Evolutionary conservation across 2,113 vertebrate genomes (phyloP), one percentile per base, ranked within the genome.

Genomic region (Hymenochirus boettgeri): DNA sequence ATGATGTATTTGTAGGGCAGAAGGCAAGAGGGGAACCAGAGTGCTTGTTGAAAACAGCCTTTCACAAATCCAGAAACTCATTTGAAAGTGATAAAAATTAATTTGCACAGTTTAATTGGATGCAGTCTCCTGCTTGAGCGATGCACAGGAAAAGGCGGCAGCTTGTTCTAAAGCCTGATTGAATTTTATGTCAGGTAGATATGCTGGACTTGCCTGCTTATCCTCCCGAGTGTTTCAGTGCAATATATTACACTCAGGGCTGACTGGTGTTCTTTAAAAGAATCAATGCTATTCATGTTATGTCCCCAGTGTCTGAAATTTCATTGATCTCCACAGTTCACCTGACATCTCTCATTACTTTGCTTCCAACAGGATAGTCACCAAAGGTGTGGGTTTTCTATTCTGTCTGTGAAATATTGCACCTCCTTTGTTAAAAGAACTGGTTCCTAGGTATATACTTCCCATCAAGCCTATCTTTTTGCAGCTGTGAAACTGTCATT

Each of bases 111-210:
- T 87, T 85, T 92, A 92, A 93, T 93, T 93, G 89, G 89, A 86
- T 87, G 76, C 83, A 75, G 78, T 74, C 77, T 75, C 71, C 76
- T 69, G 71, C 77, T 70, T 76, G 75, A 84, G 79, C 80, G 79
- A 76, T 77, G 73, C 77, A 62, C 35, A 59, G 75, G 69, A 12
- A 4, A 70, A 31, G 61, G 71, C 78, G 70, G 77, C 86, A 87
- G 82, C 85, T 75, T 70, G 80, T 83, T 84, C 73, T 75, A 72
- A 75, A 74, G 75, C 76, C 83, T 90, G 93, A 95, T 93, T 92
- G 87, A 90, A 91, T 93, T 89, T 90, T 92, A 93, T 91, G 92
- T 93, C 81, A 83, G 88, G 84, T 84, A 91, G 85, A 91, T 88
- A 80, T 87, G 86, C 80, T 83, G 85, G 83, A 87, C 86, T 85